Evolutionary conservation across 2,797 vertebrate genomes (phyloP), one percentile per base, ranked within the genome.

Genomic region (Cyprinella venusta): DNA sequence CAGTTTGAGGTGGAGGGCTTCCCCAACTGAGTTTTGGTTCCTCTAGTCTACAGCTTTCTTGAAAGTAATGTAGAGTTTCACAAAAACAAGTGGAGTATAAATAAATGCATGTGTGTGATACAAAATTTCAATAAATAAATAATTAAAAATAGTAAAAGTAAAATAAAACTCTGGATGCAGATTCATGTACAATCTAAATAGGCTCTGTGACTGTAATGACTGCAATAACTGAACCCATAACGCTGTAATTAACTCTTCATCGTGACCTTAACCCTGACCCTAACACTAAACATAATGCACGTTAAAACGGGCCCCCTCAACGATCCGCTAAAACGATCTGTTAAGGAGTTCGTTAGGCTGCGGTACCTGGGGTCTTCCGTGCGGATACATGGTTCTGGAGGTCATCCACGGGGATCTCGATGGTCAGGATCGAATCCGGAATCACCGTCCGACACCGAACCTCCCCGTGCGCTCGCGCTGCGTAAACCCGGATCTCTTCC

Each of bases 381-480:
- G 88, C 75, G 88, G 88, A 64, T 89, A 89, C 88, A 89, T 89
- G 79, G n/a, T 78, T 72, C 81, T 82, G 80, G 80, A 86, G 87
- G 80, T 86, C 82, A 84, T 84, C 70, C 80, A 77, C 85, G 74
- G 80, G 76, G 68, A 69, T 72, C 63, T 18, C 54, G 82, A 64
- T 72, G 76, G 42, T 74, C 76, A 63, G 30, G 82, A 70, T 40
- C 56, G 63, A 79, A 42, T 63, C 72, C 63, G 63, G 72, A 67
- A 68, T 68, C 81, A 56, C 81, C 81, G 48, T 82, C 48, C 72
- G 82, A 67, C 56, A 50, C 30, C 82, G 45, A 54, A 71, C 64
- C 38, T 52, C 42, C 45, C 45, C 45, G 15, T 71, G 42, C 65
- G 76, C 38, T 50, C 45, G 13, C 45, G 45, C 45, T 18, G 82